phyloP scores from a whole-genome alignment of 2,888 invertebrate genomes.

The Zeuzera pyrina region DNA sequence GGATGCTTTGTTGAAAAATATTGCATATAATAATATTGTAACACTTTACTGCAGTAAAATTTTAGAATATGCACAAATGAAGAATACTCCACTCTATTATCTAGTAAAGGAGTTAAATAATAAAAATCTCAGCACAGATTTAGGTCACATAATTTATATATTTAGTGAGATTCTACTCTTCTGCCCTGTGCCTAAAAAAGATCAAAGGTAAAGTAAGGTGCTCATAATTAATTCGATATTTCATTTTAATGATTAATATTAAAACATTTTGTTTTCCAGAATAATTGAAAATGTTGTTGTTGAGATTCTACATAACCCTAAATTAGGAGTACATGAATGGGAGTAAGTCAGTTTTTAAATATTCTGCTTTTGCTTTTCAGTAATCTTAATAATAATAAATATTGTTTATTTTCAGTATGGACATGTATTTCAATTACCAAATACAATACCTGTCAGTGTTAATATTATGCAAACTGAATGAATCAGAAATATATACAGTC shows the following conservation, averaged over 20 bases:
- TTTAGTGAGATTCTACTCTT: conserved; percentile 60
- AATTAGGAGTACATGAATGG: not conserved
- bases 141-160: conserved; percentile 42
- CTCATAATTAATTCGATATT: no score
- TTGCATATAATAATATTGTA: conserved; percentile 39
- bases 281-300: conserved; percentile 41
- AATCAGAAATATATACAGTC: conserved; percentile 26
- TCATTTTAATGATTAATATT: not conserved
- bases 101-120: conserved; percentile 32
- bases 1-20: conserved; percentile 27
- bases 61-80: conserved; percentile 45
- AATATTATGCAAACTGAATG: conserved; percentile 32
- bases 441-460: conserved; percentile 36
- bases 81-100: conserved; percentile 40
- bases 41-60: conserved; percentile 44
- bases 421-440: conserved; percentile 38
- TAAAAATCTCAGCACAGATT: conserved; percentile 20
- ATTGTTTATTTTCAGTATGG: conserved; percentile 30
- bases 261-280: conserved; percentile 34
- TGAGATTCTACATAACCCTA: conserved; percentile 27
- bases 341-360: not conserved
- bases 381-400: not conserved
- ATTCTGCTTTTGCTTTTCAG: not conserved
- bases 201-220: conserved; percentile 60
- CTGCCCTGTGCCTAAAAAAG: conserved; percentile 64